phyloP scores from a whole-genome alignment of 2,888 invertebrate species.

The Eudemis profundana region DNA sequence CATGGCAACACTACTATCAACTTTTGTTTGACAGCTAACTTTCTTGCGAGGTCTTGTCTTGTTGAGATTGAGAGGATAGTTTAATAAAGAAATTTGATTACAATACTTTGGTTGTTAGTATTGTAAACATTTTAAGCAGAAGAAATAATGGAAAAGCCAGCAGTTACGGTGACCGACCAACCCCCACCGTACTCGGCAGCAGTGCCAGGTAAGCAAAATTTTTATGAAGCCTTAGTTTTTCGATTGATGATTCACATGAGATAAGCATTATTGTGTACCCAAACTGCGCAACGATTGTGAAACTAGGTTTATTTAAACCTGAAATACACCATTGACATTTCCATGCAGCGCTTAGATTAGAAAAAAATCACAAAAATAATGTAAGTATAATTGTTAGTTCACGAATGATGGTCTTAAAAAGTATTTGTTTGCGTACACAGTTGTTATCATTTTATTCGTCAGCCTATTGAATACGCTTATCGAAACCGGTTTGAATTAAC shows the following conservation, averaged over 20 bases:
- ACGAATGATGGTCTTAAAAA: not conserved
- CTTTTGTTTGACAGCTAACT: slow-evolving; percentile 49
- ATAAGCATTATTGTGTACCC: slow-evolving; percentile 54
- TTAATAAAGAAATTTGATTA: slow-evolving; percentile 25
- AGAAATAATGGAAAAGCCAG: slow-evolving; percentile 72
- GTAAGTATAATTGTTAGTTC: not conserved
- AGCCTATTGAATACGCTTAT: slow-evolving; percentile 28
- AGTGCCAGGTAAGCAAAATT: slow-evolving; percentile 62
- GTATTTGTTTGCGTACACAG: slow-evolving; percentile 12
- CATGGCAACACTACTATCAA: slow-evolving; percentile 25
- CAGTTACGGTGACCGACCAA: slow-evolving; percentile 65
- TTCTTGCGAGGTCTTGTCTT: slow-evolving; percentile 10
- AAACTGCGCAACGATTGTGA: slow-evolving; percentile 44
- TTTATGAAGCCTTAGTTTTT: slow-evolving; percentile 52
- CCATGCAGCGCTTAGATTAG: not conserved
- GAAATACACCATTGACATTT: not conserved
- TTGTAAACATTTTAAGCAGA: slow-evolving; percentile 7
- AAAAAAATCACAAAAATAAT: not conserved
- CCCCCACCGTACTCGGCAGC: slow-evolving; percentile 84
- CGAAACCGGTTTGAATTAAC: slow-evolving; percentile 24
- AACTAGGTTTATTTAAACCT: slow-evolving; percentile 13
- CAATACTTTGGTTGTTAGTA: slow-evolving; percentile 17
- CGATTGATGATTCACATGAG: slow-evolving; percentile 64
- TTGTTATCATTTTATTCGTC: slow-evolving; percentile 31
- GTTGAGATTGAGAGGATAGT: slow-evolving; percentile 11